A percentile compares a stretch with the other conserved stretches of the same genome.
These are phyloP conservation scores for Wiebesia pumilae DNA, from an alignment of 1,140 invertebrate species.

Conservation along the genomic window DNA sequence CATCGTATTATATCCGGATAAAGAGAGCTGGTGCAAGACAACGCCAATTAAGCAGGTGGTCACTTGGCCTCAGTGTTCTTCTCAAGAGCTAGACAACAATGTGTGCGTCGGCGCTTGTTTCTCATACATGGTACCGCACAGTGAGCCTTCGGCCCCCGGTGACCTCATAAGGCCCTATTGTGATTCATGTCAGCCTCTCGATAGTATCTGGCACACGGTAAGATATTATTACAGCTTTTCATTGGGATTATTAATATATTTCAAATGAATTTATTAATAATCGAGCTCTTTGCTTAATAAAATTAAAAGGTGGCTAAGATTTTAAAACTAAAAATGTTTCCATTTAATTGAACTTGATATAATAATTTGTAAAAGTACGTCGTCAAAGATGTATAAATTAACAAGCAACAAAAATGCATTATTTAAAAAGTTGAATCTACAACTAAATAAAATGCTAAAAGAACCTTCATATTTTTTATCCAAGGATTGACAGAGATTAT, in stretches of 20 bases:
- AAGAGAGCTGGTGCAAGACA: constrained; percentile 83
- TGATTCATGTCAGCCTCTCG: constrained; percentile 80
- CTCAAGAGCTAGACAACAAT: constrained; percentile 81
- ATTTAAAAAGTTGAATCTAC: no score
- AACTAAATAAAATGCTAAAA: no score
- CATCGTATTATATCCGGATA: constrained; percentile 81
- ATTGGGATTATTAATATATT: neutral
- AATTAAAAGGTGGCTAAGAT: no score
- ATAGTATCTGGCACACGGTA: constrained; percentile 80
- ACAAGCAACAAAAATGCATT: no score
- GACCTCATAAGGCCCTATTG: constrained; percentile 81
- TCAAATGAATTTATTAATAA: no score
- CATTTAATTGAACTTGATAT: no score
- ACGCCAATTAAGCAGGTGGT: constrained; percentile 81
- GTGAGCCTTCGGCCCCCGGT: constrained; percentile 79
- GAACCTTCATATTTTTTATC: no score
- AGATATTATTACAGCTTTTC: constrained; percentile 56
- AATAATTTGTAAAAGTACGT: no score
- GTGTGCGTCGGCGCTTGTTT: constrained; percentile 83
- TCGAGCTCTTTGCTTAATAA: no score
- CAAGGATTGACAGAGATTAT: no score
- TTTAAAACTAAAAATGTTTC: no score
- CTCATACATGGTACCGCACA: constrained; percentile 82
- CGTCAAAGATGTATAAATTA: no score
- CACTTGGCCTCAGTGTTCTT: constrained; percentile 77